Base-by-base conservation (phyloP, 2,888 invertebrate genomes). In the Lycocerus yunnanus region DNA sequence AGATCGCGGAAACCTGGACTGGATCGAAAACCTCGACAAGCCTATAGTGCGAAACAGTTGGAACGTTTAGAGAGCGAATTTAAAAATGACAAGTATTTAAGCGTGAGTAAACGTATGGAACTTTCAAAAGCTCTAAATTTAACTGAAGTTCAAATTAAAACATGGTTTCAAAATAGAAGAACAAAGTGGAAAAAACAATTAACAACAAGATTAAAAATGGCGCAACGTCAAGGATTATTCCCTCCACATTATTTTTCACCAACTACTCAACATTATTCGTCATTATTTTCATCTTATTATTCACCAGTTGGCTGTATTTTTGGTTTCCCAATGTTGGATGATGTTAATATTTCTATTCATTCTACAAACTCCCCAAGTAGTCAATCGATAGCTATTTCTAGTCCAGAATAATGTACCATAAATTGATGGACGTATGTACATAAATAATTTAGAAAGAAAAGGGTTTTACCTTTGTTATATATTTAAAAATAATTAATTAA, bases 131-230 rank as follows among this genome's bases (percentile, higher is more conserved):
- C 93, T 0, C 87, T 98, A 27, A 94, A 92, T 79, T 89, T 98
- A 63, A 97, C 97, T 0, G 97, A 98, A 88, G 97, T 97, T 0
- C 97, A 98, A 88, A 97, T 98, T 80, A 98, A 98, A 86, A 97
- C 97, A 0, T 97, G 97, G 97, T 97, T 97, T 85, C 97, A 97
- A 87, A 97, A 98, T 85, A 90, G 98, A 73, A 90, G 98, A 77
- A 98, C 98, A 0, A 98, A 98, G 85, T 98, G 97, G 97, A 97
- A 98, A 88, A 98, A 98, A 83, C 98, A 98, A 84, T 88, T 98
- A 82, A 97, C 97, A 0, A 95, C 96, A 0, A 89, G 96, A 3
- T 87, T 97, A 78, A 96, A 97, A 86, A 94, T 97, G 86, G 95
- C 96, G 0, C 97, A 96, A 83, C 88, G 96, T 1, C 96, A 96